A percentile compares a stretch with the other conserved stretches of the same genome.
phyloP scores from a whole-genome alignment of 2,797 vertebrate genomes.

The Platalea minor region DNA sequence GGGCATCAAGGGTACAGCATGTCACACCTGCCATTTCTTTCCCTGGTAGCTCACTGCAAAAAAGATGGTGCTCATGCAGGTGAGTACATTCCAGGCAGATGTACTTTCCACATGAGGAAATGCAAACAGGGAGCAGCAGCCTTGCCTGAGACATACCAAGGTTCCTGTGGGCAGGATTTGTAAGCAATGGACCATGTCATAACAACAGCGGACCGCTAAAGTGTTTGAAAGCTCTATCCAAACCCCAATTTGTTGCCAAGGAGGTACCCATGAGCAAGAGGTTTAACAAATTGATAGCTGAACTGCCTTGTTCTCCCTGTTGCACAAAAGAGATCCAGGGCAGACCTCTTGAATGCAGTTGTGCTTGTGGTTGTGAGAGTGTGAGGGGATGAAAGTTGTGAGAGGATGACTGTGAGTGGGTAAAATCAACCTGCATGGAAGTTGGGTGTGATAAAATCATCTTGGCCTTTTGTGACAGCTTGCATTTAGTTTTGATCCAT shows the following conservation, averaged over 20 bases:
- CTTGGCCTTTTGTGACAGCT: neutral
- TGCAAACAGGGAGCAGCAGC: neutral
- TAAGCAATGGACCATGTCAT: neutral
- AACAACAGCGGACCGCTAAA: neutral
- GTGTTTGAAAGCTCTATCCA: neutral
- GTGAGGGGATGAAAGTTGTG: neutral
- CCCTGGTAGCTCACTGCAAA: neutral
- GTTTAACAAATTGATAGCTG: neutral
- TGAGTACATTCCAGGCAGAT: fast-evolving
- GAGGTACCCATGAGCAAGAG: neutral
- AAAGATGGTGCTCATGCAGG: fast-evolving
- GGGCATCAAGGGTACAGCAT: neutral
- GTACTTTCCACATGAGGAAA: neutral
- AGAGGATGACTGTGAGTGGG: neutral
- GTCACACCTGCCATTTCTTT: neutral
- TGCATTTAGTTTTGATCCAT: neutral
- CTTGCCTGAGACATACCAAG: fast-evolving
- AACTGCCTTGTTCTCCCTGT: neutral
- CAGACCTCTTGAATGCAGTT: neutral
- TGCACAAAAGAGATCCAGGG: neutral
- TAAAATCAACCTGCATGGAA: neutral
- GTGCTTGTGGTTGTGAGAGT: neutral
- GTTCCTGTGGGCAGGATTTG: neutral
- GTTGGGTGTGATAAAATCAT: neutral
- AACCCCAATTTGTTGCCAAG: neutral